A percentile compares a stretch with the other conserved stretches of the same genome.
Evolutionary conservation across 2,797 vertebrate species (phyloP).

Genomic region (Sardinella longiceps): DNA sequence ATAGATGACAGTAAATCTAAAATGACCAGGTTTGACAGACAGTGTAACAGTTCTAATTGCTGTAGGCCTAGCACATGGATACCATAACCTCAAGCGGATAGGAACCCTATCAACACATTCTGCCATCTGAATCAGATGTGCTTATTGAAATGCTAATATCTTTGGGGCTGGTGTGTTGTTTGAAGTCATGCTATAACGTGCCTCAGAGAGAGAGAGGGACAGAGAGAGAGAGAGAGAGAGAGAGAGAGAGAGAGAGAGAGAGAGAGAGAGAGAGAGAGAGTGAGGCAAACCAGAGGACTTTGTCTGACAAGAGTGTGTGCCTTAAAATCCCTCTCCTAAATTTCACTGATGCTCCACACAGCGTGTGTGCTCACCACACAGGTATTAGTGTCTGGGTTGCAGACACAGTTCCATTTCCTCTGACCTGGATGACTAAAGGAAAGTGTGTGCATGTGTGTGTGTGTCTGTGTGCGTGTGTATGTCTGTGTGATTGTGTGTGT

Average conservation of each 20-base stretch:
- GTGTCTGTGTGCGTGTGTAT: neutral
- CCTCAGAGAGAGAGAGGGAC: neutral
- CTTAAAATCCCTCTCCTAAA: conserved; percentile 17
- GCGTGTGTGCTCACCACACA: neutral
- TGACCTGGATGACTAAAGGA: conserved; percentile 21
- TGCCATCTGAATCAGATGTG: conserved; percentile 45
- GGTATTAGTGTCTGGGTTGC: neutral
- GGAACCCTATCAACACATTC: neutral
- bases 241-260: no score
- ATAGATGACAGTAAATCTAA: neutral
- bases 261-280: no score
- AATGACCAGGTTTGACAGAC: neutral
- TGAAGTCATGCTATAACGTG: conserved; percentile 40
- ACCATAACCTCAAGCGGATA: neutral
- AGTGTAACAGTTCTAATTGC: neutral
- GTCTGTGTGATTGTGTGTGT: neutral
- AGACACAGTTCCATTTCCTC: conserved; percentile 8
- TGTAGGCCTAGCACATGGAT: neutral
- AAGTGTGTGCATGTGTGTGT: neutral
- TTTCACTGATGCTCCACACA: conserved; percentile 18
- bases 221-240: no score
- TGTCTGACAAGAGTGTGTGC: neutral
- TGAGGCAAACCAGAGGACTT: conserved; percentile 35
- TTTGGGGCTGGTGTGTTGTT: conserved; percentile 2
- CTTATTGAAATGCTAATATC: conserved; percentile 20